phyloP scores from a whole-genome alignment of 2,113 vertebrate genomes.

The Pteruthius melanotis region DNA sequence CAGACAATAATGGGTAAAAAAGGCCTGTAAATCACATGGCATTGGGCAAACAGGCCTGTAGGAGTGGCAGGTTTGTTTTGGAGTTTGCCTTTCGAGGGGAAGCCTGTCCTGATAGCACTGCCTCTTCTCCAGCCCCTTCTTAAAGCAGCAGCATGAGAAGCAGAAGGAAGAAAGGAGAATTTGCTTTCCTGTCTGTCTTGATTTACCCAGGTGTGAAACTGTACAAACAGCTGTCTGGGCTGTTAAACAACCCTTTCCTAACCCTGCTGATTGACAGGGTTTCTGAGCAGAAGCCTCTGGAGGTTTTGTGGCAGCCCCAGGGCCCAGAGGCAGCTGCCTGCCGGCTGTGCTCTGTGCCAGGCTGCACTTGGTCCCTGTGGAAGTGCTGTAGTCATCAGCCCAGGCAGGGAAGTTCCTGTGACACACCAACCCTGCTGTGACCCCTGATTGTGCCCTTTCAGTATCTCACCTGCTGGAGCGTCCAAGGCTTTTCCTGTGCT shows the following conservation, averaged over 20 bases:
- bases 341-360: not conserved
- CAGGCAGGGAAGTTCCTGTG: not conserved
- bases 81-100: not conserved
- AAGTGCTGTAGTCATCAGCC: not conserved
- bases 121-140: not conserved
- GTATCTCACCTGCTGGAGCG: fast-evolving
- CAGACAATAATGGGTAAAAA: not conserved
- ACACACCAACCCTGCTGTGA: not conserved
- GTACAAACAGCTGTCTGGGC: not conserved
- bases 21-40: not conserved
- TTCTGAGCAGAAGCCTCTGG: not conserved
- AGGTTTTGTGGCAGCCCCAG: not conserved
- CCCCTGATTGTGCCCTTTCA: not conserved
- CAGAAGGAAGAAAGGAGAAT: not conserved
- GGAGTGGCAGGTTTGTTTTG: not conserved
- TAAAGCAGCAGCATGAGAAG: not conserved
- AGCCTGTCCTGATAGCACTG: not conserved
- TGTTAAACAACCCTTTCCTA: not conserved
- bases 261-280: not conserved
- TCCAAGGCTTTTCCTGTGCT: not conserved
- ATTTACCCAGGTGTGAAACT: not conserved
- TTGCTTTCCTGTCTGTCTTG: not conserved
- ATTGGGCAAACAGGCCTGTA: fast-evolving
- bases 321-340: not conserved
- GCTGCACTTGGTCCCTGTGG: not conserved